These are phyloP conservation scores for Caenorhabditis sp. DNA, from an alignment of 2,888 invertebrate species.

Conservation along the genomic window DNA sequence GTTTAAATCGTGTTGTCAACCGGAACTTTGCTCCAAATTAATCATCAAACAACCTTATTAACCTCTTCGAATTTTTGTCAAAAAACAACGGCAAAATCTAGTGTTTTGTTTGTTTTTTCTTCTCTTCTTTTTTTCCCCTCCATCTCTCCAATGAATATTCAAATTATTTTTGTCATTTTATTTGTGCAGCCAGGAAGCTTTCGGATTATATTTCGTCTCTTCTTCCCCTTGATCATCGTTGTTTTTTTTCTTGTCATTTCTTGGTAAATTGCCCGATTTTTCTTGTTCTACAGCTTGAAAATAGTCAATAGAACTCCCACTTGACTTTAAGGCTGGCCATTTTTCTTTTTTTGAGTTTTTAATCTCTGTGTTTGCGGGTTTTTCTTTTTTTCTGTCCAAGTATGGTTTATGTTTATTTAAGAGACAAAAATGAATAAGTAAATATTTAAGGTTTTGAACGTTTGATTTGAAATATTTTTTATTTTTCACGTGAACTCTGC, in stretches of 20 bases:
- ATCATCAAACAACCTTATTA: background rate
- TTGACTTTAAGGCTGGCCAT: background rate
- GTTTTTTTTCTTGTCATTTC: background rate
- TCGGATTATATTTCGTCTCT: background rate
- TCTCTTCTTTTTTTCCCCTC: constrained; percentile 6
- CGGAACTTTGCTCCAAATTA: background rate
- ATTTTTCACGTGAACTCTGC: too few relatives aligned
- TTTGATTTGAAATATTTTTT: background rate
- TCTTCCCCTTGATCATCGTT: background rate
- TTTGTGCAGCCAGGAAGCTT: background rate
- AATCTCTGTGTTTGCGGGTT: too few relatives aligned
- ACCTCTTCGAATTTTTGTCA: constrained; percentile 10
- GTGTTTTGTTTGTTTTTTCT: background rate
- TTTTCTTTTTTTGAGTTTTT: too few relatives aligned
- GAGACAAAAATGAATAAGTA: background rate
- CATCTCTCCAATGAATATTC: constrained; percentile 1
- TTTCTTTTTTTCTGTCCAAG: background rate
- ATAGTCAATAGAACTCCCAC: background rate
- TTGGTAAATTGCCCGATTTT: background rate
- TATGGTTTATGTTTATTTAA: background rate
- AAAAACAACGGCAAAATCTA: background rate
- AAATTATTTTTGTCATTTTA: background rate
- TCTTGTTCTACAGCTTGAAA: background rate
- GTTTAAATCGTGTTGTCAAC: background rate
- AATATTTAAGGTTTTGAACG: background rate